Base-by-base conservation (phyloP, 1,140 invertebrate genomes). In the Goniozus legneri region DNA sequence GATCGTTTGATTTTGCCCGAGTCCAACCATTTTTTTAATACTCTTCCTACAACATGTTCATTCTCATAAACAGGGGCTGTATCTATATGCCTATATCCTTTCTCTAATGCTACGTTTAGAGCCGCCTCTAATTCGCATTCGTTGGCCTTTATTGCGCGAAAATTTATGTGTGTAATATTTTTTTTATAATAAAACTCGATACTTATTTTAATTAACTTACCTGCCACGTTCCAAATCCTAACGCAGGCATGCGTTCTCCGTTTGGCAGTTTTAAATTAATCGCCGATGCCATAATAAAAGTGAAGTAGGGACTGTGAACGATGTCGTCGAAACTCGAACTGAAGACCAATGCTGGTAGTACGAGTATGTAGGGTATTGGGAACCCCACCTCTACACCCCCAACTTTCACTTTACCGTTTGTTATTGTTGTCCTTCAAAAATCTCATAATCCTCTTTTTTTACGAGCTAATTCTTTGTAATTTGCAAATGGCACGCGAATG, bases 71-170 rank as follows among this genome's bases (percentile, higher is more conserved):
- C 76, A 1, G 76, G 61, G 0, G 85, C 85, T 0, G 83, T 80
- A 60, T 89, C 86, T 27, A 89, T 83, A 44, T 85, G 85, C 2
- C 85, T 75, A 60, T 88, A 88, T 2, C 86, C 86, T 32, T 72
- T 71, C 54, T 80, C 78, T 14, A 87, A 61, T 7, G 84, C 84
- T 20, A 58, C 48, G 2, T 81, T 69, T 0, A 87, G 33, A 8
- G 84, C 81, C 22, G 51, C 54, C 60, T 80, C 76, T 2, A 84
- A 47, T 42, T 79, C 79, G 3, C 73, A 62, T 8, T 77, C 76
- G 14, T 52, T 69, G 42, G 78, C 71, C 80, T 82, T 43, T 20
- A 50, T 27, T 27, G 4, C 10, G 24, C 10, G 10, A 27, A 10
- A 27, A 27, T 27, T 27, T 27, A 27, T 27, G 4, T 27, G 10